Base-by-base conservation (phyloP, 2,888 invertebrate genomes). In the Parnassius smintheus region DNA sequence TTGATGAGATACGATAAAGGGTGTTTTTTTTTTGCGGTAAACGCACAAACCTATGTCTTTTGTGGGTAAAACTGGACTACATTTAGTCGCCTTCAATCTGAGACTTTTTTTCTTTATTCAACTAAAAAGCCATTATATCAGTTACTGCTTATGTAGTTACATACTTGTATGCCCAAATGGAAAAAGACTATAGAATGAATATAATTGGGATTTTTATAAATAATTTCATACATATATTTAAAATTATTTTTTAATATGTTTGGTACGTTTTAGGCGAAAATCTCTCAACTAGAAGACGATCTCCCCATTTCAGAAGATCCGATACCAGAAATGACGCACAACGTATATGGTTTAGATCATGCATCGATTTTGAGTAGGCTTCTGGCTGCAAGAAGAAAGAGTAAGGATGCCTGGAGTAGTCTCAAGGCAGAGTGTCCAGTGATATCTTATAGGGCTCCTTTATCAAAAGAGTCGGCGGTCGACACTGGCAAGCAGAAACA, bases 301-400 rank as follows among this genome's bases (percentile, higher is more conserved):
- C 53, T 75, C 7, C 78, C 81, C 3, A 64, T 81, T 45, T 76
- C 78, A 55, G 88, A 92, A 50, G 84, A 92, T 9, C 81, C 88
- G 7, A 71, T 95, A 65, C 96, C 96, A 2, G 85, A 92, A 65
- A 96, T 96, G 96, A 93, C 94, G 1, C 93, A 96, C 68, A 94
- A 94, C 80, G 93, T 96, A 4, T 92, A 94, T 49, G 95, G 95
- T 0, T 82, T 97, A 55, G 93, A 96, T 79, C 95, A 95, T 72
- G 82, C 85, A 0, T 86, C 84, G 62, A 95, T 96, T 52, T 93
- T 96, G 93, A 88, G 85, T 49, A 85, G 92, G 58, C 86, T 94
- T 1, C 61, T 91, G 10, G 85, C 85, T 0, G 91, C 93, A 35
- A 86, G 93, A 74, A 92, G 91, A 59, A 93, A 89, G 72, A 92